Percentiles rank a stretch among this genome's conserved stretches.
Conservation (phyloP, 2,113 vertebrate genomes). For the Pampusana beccarii region DNA sequence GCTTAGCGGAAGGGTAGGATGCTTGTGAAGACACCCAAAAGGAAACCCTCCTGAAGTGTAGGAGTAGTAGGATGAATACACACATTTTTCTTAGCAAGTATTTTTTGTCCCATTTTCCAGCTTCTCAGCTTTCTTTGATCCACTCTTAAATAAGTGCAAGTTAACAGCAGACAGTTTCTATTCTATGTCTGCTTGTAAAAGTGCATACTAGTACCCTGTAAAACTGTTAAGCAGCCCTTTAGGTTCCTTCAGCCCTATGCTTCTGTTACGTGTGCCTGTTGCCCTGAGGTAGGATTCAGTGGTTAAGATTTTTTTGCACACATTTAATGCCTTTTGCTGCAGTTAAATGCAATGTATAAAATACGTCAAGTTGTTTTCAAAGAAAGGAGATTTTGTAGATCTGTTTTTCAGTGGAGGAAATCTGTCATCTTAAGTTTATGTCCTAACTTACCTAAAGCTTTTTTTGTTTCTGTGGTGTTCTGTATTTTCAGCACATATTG, state of each 20-base stretch:
- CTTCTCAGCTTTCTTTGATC: neutral
- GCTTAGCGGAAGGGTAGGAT: neutral
- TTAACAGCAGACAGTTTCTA: neutral
- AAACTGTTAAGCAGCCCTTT: neutral
- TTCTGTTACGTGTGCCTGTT: neutral
- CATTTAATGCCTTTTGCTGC: neutral
- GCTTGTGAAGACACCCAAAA: neutral
- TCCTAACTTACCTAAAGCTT: neutral
- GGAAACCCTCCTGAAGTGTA: neutral
- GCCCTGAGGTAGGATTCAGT: neutral
- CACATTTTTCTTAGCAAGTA: neutral
- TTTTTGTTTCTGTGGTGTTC: neutral
- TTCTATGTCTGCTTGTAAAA: neutral
- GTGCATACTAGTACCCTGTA: neutral
- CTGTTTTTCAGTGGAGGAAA: neutral
- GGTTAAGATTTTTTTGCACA: neutral
- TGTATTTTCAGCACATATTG: neutral
- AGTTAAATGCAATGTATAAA: neutral
- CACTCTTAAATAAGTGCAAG: neutral
- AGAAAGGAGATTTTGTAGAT: neutral
- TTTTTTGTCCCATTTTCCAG: neutral
- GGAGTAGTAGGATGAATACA: neutral
- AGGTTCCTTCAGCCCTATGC: neutral
- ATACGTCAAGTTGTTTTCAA: neutral
- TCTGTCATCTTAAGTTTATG: neutral